Conservation (phyloP, 2,888 invertebrate genomes). For the Dryadula phaetusa region DNA sequence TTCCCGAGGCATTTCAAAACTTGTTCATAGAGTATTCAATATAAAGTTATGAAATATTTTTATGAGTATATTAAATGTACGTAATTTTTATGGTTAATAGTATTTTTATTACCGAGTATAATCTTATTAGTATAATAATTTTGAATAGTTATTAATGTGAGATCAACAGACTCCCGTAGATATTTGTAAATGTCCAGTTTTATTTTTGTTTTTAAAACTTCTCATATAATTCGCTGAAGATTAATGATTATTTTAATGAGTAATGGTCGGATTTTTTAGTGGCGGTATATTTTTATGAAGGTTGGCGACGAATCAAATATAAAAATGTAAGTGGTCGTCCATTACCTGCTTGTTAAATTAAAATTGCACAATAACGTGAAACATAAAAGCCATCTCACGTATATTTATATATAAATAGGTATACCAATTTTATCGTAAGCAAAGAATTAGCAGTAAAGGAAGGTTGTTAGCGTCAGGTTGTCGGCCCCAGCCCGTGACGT, state of each 20-base stretch:
- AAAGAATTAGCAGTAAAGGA: constrained; percentile 49
- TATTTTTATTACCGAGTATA: constrained; percentile 15
- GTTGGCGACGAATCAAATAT: background rate
- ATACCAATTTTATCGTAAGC: constrained; percentile 24
- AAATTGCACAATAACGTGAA: constrained; percentile 37
- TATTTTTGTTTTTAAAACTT: background rate
- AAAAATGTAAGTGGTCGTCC: constrained; percentile 1
- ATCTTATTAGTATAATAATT: constrained; percentile 20
- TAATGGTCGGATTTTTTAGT: constrained; percentile 12
- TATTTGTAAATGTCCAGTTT: background rate
- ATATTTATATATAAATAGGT: constrained; percentile 13
- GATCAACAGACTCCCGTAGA: background rate
- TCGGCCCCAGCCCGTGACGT: constrained; percentile 82
- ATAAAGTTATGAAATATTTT: constrained; percentile 9
- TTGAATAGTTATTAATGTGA: constrained; percentile 15
- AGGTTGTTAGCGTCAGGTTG: constrained; percentile 70
- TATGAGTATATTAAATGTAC: constrained; percentile 55
- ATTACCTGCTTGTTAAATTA: constrained; percentile 26
- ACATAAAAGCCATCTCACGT: constrained; percentile 28
- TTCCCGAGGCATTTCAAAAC: background rate
- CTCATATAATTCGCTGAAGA: constrained; percentile 11
- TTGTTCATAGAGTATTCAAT: background rate
- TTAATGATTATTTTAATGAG: constrained; percentile 13
- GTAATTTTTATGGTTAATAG: constrained; percentile 34
- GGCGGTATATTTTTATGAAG: constrained; percentile 5